Evolutionary conservation across 2,888 invertebrate species (phyloP), one percentile per base, ranked within the genome.

Genomic region (Drosophila ochracea): DNA sequence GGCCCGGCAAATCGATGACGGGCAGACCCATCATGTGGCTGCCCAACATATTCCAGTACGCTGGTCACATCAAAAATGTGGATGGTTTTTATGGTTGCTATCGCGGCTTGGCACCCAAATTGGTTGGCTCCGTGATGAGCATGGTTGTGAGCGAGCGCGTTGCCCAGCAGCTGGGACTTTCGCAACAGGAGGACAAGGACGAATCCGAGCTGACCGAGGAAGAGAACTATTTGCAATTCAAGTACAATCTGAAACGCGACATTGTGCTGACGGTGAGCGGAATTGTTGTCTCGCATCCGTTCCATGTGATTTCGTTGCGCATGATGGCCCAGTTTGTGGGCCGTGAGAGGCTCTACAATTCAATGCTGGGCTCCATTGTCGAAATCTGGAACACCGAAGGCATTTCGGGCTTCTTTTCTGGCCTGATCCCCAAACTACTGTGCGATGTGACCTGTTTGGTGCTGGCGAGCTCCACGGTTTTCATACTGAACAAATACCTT

Each of bases 301-400:
- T 99, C 93, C 97, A 98, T 92, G 98, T 99, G 53, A 96, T 99
- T 78, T 96, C 97, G 67, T 94, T 98, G 64, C 95, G 99, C 86
- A 97, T 97, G 95, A 98, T 99, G 96, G 98, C 98, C 19, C 98
- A 99, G 91, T 98, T 98, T 94, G 96, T 99, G 77, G 99, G 99
- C 9, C 95, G 97, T 87, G 99, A 99, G 94, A 95, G 95, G 64
- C 95, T 96, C 90, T 99, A 93, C 64, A 84, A 78, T 47, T 92
- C 92, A 4, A 92, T 98, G 71, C 94, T 97, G 80, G 95, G 96
- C 78, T 97, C 98, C 0, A 94, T 98, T 76, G 93, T 94, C 60
- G 96, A 97, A 90, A 97, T 99, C 78, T 98, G 97, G 92, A 95
- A 94, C 86, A 97, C 97, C 90, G 97, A 98, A 91, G 99, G 99